phyloP scores from a whole-genome alignment of 2,797 vertebrate genomes.

The Thripadectes ignobilis region DNA sequence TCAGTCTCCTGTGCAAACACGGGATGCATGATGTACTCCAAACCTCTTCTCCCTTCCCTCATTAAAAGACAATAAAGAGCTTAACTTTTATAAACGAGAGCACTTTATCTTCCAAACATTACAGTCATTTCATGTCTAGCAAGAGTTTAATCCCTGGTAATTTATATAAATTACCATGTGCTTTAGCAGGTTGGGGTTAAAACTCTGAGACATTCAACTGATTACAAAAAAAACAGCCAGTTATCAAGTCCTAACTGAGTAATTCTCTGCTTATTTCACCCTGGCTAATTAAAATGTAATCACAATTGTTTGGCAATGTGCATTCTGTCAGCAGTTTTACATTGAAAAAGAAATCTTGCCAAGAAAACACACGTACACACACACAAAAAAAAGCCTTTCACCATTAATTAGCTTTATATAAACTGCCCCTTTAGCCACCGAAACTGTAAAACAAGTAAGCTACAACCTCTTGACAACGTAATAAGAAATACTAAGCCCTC shows the following conservation, averaged over 20 bases:
- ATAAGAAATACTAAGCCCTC: background rate
- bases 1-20: background rate
- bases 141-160: conserved; percentile 38
- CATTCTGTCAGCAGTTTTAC: conserved; percentile 72
- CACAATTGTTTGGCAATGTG: conserved; percentile 57
- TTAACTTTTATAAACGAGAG: background rate
- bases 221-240: background rate
- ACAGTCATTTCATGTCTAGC: background rate
- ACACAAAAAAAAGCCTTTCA: conserved; percentile 21
- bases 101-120: conserved; percentile 13
- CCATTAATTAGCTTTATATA: conserved; percentile 13
- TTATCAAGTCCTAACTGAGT: conserved; percentile 67
- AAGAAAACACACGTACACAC: conserved; percentile 24
- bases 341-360: conserved; percentile 56
- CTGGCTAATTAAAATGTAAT: conserved; percentile 77
- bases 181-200: conserved; percentile 53
- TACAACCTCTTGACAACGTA: conserved; percentile 44
- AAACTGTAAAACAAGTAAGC: conserved; percentile 70
- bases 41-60: background rate
- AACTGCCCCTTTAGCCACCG: conserved; percentile 35
- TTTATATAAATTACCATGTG: conserved; percentile 19
- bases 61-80: background rate
- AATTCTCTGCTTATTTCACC: conserved; percentile 64
- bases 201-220: conserved; percentile 19
- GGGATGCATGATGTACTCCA: background rate